phyloP scores from a whole-genome alignment of 2,888 invertebrate genomes.

The Uropetala carovei region DNA sequence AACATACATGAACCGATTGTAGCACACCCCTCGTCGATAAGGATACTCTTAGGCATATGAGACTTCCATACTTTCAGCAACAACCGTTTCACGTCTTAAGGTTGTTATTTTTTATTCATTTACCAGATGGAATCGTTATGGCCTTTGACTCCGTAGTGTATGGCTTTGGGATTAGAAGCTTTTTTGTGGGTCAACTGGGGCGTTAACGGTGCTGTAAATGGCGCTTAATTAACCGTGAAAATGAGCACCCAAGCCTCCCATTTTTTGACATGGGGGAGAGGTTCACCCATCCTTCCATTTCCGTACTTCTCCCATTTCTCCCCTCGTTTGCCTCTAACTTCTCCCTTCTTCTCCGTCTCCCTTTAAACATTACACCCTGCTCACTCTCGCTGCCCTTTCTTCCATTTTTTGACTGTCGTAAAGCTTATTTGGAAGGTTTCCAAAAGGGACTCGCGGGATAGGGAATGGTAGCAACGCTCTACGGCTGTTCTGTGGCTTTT shows the following conservation, averaged over 20 bases:
- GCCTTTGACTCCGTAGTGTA: not conserved
- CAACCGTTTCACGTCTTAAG: not conserved
- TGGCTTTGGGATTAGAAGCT: not conserved
- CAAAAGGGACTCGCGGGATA: not conserved
- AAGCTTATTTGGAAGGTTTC: not conserved
- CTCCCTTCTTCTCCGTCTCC: not conserved
- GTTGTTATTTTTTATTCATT: slow-evolving; percentile 10
- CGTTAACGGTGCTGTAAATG: slow-evolving; percentile 40
- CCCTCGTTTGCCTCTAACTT: not conserved
- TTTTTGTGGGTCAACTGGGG: slow-evolving; percentile 43
- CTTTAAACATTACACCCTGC: not conserved
- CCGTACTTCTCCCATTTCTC: not conserved
- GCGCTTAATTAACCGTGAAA: slow-evolving; percentile 57
- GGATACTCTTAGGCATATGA: no score
- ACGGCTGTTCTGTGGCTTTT: no score
- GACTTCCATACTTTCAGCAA: not conserved
- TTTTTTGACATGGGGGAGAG: not conserved
- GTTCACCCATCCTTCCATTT: not conserved
- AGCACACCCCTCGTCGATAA: no score
- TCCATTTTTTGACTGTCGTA: not conserved
- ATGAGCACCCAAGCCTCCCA: slow-evolving; percentile 27
- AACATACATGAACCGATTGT: no score
- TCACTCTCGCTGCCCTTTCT: not conserved
- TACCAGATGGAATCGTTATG: not conserved
- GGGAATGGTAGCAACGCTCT: no score